phyloP scores from a whole-genome alignment of 2,113 vertebrate species.

The Lycaon pictus region DNA sequence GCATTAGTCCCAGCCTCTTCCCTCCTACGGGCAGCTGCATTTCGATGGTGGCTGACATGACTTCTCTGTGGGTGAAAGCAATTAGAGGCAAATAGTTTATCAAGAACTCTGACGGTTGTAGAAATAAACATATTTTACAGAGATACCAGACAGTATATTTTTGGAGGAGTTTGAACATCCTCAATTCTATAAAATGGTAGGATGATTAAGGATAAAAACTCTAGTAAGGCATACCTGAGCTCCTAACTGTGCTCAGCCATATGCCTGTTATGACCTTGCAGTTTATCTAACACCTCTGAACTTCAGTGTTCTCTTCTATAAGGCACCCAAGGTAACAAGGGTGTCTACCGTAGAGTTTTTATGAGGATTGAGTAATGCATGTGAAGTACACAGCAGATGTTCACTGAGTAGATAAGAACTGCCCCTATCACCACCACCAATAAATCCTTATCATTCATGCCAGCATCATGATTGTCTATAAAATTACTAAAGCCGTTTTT shows the following conservation, averaged over 20 bases:
- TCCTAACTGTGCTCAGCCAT: neutral
- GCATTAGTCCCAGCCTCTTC: slow-evolving; percentile 27
- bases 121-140: slow-evolving; percentile 2
- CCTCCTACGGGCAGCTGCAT: neutral
- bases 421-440: neutral
- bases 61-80: neutral
- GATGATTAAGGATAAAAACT: neutral
- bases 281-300: neutral
- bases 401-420: neutral
- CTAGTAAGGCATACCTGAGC: neutral
- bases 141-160: neutral
- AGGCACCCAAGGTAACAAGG: neutral
- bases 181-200: neutral
- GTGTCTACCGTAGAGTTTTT: neutral
- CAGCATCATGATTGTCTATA: neutral
- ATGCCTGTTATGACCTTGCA: neutral
- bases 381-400: neutral
- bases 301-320: neutral
- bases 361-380: neutral
- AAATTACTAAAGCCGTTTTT: neutral
- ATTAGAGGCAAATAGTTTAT: slow-evolving; percentile 42
- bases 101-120: neutral
- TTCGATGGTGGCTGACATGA: neutral
- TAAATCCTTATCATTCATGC: neutral
- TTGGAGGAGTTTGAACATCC: neutral